Base-by-base conservation (phyloP, 2,113 vertebrate species). In the Vulpes ferrilata region DNA sequence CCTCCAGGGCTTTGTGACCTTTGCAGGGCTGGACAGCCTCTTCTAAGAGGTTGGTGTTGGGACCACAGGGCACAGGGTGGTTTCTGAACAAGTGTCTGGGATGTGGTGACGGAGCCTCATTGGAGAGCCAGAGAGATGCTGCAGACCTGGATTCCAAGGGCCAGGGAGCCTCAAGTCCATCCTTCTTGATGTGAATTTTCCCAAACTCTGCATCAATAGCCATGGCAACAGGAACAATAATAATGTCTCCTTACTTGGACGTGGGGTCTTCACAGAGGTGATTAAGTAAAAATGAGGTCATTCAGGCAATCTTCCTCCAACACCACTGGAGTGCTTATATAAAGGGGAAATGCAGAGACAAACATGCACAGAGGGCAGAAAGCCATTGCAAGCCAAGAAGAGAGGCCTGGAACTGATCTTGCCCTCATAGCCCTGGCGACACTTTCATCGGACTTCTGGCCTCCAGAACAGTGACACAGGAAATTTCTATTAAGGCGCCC, bases 331-430 rank as follows among this genome's bases (percentile, higher is more conserved):
- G 15, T 87, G 55, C 25, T 60, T 38, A 51, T 1, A 25, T 23
- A 22, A 80, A 30, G 83, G 27, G 60, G 43, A 51, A 22, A 76
- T 79, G 11, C 48, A 88, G 51, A 78, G 19, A 65, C 11, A 57
- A 15, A 76, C 3, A 3, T 0, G 1, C 43, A 20, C 5, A 20
- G 3, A 53, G 25, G 15, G 35, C 69, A 38, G 20, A 57, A 9
- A 79, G 35, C 25, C 3, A 0, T 27, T 3, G 55, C 20, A 0
- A 22, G 30, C 25, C 2, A 0, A 67, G 53, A 12, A 32, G 32
- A 4, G 60, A 43, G 38, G 32, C 76, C 59, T 3, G 8, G 17
- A 19, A 2, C 2, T 8, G 11, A 25, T 32, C 53, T 15, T 59
- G 23, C 80, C 30, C 3, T 2, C 27, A 11, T 1, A 11, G 51